Evolutionary conservation across 1,140 invertebrate species (phyloP), one percentile per base, ranked within the genome.

Genomic region (Carposina sasakii): DNA sequence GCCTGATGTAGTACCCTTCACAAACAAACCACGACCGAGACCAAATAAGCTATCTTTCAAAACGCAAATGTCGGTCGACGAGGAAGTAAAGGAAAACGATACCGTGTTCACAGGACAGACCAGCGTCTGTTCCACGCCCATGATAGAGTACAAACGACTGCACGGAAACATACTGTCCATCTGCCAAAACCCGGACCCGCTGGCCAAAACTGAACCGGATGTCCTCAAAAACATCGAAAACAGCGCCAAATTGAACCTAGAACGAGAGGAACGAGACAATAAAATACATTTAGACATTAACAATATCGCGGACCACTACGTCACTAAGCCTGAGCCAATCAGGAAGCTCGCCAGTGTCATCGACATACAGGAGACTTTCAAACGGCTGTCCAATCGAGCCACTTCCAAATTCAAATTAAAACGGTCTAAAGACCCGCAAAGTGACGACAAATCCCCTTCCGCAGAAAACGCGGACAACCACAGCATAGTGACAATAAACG

Each of bases 91-190:
- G 45, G 73, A 81, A 44, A 72, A 74, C 40, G 82, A 81, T 43
- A 34, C 33, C 12, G 12, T 34, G 9, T 89, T 89, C 56, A 87
- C 87, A 13, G 88, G 89, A 17, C 87, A 89, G 49, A 90, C 90
- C 1, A 92, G 91, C 52, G 89, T 93, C 1, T 92, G 90, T 57
- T 91, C 90, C 0, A 93, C 91, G 0, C 91, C 92, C 0, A 87
- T 93, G 81, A 89, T 90, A 4, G 92, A 93, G 60, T 89, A 90
- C 41, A 91, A 92, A 67, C 85, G 93, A 3, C 62, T 93, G 1
- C 91, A 92, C 48, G 90, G 88, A 20, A 91, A 89, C 41, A 89
- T 88, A 13, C 85, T 93, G 17, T 91, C 91, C 0, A 93, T 93
- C 54, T 92, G 91, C 64, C 87, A 87, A 55, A 85, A 87, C 15